Base-by-base conservation (phyloP, 2,888 invertebrate genomes). In the Meliscaeva auricollis region DNA sequence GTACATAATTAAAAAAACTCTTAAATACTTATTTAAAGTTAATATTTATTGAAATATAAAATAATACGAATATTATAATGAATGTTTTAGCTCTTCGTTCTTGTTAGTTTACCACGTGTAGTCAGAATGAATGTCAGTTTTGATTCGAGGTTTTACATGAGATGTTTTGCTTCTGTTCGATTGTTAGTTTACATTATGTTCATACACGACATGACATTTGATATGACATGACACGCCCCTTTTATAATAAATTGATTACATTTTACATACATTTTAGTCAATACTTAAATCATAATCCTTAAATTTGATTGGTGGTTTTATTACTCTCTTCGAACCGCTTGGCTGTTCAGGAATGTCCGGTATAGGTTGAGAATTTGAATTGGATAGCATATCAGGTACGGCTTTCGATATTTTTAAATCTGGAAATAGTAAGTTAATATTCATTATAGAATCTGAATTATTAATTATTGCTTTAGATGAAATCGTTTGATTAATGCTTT, bases 361-460 rank as follows among this genome's bases (percentile, higher is more conserved):
- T 22, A n/a, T 50, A 50, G 3, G 22, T 50, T 50, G 50, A 50
- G 50, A n/a, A 22, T 50, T 52, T 52, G 5, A 7, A 26, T 26
- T 26, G 13, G 17, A 3, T 52, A 1, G 52, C 13, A n/a, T n/a
- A n/a, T 48, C 46, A 48, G 17, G 46, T 48, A 48, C 46, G 52
- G 9, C 8, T 52, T 52, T 17, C 26, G 52, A 17, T 52, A 26
- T 52, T 26, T 4, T 20, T 52, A 26, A 26, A 52, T 52, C 52
- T 52, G 52, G 52, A 52, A 52, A 52, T 52, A 52, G 26, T 26
- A 52, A 52, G 2, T 52, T 52, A 52, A 52, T 50, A 50, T 50
- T 50, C 50, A 50, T 50, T 50, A 50, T 15, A 50, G 50, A 22
- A 22, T 50, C 11, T 22, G 22, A 50, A 13, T 50, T 50, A 50